These are phyloP conservation scores for Cetonia aurata DNA, from an alignment of 2,888 invertebrate genomes.

Conservation along the genomic window DNA sequence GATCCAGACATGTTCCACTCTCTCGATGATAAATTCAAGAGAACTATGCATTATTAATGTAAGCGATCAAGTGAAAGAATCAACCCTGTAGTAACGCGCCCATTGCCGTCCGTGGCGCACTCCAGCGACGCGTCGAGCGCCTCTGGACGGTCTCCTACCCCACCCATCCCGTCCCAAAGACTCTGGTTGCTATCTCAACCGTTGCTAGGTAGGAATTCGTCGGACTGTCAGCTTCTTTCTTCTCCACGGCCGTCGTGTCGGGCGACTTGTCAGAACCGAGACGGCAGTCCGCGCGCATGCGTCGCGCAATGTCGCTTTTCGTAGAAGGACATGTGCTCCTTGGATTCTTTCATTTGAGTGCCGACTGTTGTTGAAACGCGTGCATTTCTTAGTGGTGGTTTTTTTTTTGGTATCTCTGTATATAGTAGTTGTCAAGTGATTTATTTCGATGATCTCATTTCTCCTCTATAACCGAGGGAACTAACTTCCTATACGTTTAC, in stretches of 20 bases:
- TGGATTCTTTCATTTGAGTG: conserved; percentile 99
- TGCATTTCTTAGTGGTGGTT: conserved; percentile 5
- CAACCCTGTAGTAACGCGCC: too few species aligned
- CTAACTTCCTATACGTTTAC: too few species aligned
- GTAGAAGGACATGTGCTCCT: conserved; percentile 99
- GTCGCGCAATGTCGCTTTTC: conserved; percentile 93
- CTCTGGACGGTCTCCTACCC: conserved; percentile 31
- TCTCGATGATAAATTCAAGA: neutral
- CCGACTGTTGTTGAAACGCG: conserved; percentile 81
- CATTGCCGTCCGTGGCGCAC: neutral
- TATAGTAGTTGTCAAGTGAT: too few species aligned
- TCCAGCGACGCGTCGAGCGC: conserved; percentile 24
- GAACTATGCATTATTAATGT: neutral
- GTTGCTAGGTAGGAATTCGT: conserved; percentile 43
- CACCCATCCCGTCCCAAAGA: conserved; percentile 47
- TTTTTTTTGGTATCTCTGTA: too few species aligned
- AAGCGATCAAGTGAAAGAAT: neutral
- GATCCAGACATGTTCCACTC: conserved; percentile 1
- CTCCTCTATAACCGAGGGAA: too few species aligned
- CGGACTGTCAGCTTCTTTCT: conserved; percentile 25
- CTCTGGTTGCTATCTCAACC: conserved; percentile 49
- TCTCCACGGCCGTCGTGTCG: neutral
- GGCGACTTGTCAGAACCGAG: conserved; percentile 26
- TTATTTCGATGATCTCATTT: too few species aligned
- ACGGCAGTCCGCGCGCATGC: conserved; percentile 29